Evolutionary conservation across 1,140 invertebrate species (phyloP).

Genomic region (Tetramorium alpestre): DNA sequence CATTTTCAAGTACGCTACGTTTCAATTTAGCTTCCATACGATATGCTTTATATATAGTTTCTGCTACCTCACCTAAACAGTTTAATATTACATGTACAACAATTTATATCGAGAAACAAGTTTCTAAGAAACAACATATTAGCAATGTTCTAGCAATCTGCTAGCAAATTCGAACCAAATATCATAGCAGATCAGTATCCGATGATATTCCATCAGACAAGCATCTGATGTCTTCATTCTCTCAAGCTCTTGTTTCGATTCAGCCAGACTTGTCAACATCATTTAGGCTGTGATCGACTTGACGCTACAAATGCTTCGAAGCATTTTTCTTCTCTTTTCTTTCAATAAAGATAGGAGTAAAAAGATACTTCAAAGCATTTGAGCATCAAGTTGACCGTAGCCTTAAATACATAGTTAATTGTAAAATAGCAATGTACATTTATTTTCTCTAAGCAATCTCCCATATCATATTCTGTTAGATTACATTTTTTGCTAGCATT

Average conservation of each 20-base stretch:
- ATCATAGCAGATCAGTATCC: too few species aligned
- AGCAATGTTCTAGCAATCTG: background rate
- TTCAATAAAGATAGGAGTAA: too few species aligned
- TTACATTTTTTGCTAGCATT: too few species aligned
- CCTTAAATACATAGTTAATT: background rate
- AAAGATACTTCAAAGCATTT: too few species aligned
- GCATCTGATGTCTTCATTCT: background rate
- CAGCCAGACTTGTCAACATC: background rate
- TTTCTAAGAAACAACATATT: background rate
- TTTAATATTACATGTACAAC: too few species aligned
- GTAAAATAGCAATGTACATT: background rate
- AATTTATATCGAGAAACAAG: too few species aligned
- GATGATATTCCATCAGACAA: background rate
- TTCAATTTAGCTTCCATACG: constrained; percentile 72
- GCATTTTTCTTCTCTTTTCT: too few species aligned
- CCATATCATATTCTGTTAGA: background rate
- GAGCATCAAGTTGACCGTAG: too few species aligned
- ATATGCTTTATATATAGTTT: constrained; percentile 75
- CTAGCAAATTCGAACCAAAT: too few species aligned
- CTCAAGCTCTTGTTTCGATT: background rate
- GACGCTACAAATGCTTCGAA: too few species aligned
- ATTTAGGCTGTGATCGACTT: background rate
- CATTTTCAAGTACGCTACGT: constrained; percentile 76
- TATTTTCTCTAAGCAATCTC: background rate
- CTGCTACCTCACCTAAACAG: constrained; percentile 66